phyloP scores from a whole-genome alignment of 2,113 vertebrate genomes.

The Esox niger region DNA sequence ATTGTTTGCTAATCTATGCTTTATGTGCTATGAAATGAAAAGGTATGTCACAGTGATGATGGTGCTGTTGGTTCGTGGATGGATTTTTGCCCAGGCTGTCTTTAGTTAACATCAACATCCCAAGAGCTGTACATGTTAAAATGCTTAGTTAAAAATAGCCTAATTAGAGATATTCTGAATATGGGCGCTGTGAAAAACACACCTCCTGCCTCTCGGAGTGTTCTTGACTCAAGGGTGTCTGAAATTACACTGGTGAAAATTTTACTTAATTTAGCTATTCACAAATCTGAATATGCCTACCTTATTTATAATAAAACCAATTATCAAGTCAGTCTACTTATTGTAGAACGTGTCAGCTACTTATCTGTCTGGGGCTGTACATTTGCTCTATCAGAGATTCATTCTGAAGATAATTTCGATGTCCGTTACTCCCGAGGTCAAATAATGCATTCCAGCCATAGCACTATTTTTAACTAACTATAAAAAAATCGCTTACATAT shows the following conservation, averaged over 20 bases:
- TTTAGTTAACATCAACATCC: constrained; percentile 68
- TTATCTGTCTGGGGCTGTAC: neutral
- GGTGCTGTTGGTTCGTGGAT: constrained; percentile 67
- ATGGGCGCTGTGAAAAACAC: constrained; percentile 51
- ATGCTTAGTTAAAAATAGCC: constrained; percentile 71
- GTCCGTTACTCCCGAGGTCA: constrained; percentile 22
- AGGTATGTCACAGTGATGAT: constrained; percentile 56
- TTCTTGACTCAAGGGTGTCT: constrained; percentile 40
- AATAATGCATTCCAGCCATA: constrained; percentile 46
- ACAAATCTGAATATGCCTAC: too few species aligned
- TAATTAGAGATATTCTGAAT: constrained; percentile 68
- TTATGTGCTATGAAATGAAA: constrained; percentile 34
- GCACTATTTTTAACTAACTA: constrained; percentile 38
- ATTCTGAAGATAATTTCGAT: constrained; percentile 15
- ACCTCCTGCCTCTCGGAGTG: constrained; percentile 48
- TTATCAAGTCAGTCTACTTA: neutral
- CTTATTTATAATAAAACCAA: neutral
- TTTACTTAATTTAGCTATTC: constrained; percentile 27
- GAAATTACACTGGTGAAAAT: constrained; percentile 52
- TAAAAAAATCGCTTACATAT: constrained; percentile 24
- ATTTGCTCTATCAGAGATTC: constrained; percentile 20
- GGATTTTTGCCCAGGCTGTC: constrained; percentile 60
- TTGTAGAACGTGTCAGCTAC: too few species aligned
- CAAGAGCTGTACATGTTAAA: constrained; percentile 54
- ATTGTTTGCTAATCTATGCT: neutral